A percentile compares a stretch with the other conserved stretches of the same genome.
These are phyloP conservation scores for Hippotragus niger DNA, from an alignment of 2,113 vertebrate species.

Conservation along the genomic window DNA sequence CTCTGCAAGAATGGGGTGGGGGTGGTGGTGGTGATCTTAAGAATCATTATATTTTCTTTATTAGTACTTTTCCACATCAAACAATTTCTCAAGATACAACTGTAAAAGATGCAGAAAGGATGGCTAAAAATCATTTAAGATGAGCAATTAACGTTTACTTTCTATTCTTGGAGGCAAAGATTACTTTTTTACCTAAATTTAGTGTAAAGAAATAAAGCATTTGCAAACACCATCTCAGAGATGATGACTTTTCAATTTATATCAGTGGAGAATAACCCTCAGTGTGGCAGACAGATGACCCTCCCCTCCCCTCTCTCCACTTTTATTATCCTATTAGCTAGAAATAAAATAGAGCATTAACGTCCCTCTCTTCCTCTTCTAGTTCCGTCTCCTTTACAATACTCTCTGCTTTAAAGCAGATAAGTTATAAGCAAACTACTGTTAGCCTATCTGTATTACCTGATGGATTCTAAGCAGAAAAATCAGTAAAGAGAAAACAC, in stretches of 20 bases:
- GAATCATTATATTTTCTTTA: background rate
- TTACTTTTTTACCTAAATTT: background rate
- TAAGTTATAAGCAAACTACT: background rate
- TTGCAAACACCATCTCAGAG: background rate
- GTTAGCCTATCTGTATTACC: background rate
- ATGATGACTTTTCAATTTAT: background rate
- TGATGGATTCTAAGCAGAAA: background rate
- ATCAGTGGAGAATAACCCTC: background rate
- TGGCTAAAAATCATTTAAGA: background rate
- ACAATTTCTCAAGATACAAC: background rate
- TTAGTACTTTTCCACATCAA: background rate
- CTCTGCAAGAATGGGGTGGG: conserved; percentile 80
- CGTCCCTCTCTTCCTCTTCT: background rate
- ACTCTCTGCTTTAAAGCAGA: background rate
- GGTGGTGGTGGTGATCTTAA: background rate
- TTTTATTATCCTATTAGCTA: background rate
- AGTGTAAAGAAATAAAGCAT: background rate
- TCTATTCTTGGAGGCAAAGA: background rate
- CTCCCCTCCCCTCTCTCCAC: background rate
- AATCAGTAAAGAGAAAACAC: background rate
- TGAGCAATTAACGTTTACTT: background rate
- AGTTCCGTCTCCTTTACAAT: background rate
- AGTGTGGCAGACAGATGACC: background rate
- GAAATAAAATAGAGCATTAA: background rate
- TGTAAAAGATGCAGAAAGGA: background rate